Evolutionary conservation across 2,888 invertebrate species (phyloP).

Genomic region (Drosophila sordidula): DNA sequence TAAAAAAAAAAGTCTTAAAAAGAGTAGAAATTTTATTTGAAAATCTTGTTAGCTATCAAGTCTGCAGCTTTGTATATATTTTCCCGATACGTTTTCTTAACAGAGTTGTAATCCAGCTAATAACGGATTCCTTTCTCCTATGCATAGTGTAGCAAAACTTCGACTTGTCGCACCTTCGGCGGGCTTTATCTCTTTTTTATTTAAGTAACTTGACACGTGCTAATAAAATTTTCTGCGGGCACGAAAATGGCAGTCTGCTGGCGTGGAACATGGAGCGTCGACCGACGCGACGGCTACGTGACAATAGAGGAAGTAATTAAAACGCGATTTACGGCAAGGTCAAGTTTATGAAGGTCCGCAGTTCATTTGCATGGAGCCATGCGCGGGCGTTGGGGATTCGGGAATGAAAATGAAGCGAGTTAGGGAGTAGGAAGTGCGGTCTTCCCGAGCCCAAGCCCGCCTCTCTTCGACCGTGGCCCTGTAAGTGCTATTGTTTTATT

Average conservation of each 20-base stretch:
- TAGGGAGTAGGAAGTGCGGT: slow-evolving; percentile 5
- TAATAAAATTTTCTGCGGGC: slow-evolving; percentile 72
- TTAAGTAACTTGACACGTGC: slow-evolving; percentile 75
- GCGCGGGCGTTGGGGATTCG: slow-evolving; percentile 19
- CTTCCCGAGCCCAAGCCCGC: neutral
- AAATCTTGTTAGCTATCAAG: neutral
- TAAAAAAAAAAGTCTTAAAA: no score
- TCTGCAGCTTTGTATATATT: neutral
- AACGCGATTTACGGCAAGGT: slow-evolving; percentile 77
- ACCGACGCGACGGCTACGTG: slow-evolving; percentile 66
- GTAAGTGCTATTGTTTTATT: slow-evolving; percentile 39
- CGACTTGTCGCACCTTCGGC: slow-evolving; percentile 8
- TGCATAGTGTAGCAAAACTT: slow-evolving; percentile 14
- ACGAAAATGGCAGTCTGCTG: slow-evolving; percentile 62
- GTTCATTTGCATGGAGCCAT: slow-evolving; percentile 68
- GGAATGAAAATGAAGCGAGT: slow-evolving; percentile 9
- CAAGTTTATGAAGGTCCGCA: slow-evolving; percentile 77
- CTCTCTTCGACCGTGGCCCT: slow-evolving; percentile 22
- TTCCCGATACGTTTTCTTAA: no score
- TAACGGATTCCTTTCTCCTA: no score
- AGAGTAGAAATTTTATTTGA: no score
- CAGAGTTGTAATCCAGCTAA: no score
- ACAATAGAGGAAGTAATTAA: slow-evolving; percentile 78
- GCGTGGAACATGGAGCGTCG: slow-evolving; percentile 24
- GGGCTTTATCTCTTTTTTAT: slow-evolving; percentile 31